phyloP scores from a whole-genome alignment of 2,113 vertebrate species.

The Cinclus mexicanus region DNA sequence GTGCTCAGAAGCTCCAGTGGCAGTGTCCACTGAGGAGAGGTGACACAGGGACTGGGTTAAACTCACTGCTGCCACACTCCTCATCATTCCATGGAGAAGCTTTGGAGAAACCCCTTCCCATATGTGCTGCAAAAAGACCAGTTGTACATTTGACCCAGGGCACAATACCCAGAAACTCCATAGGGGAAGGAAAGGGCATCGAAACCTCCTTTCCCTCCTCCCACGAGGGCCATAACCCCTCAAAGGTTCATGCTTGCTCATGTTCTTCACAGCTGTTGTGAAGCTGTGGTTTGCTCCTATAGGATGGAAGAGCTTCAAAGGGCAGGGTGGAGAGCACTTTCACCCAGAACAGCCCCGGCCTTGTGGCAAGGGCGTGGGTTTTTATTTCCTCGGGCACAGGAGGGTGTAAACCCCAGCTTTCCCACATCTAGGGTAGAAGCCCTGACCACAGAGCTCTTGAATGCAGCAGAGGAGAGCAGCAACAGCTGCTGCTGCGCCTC shows the following conservation, averaged over 20 bases:
- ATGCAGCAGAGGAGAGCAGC: not conserved
- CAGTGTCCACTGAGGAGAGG: fast-evolving
- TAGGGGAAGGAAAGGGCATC: not conserved
- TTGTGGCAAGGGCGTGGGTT: not conserved
- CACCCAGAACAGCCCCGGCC: not conserved
- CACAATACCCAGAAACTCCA: not conserved
- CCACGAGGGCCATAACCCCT: not conserved
- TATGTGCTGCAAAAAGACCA: not conserved
- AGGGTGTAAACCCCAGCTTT: conserved; percentile 25
- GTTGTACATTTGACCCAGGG: not conserved
- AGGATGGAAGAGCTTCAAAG: conserved; percentile 58
- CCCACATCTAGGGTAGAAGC: conserved; percentile 51
- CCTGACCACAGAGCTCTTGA: not conserved
- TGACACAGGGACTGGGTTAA: not conserved
- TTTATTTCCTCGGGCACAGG: not conserved
- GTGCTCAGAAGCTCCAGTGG: fast-evolving
- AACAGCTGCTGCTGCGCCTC: not conserved
- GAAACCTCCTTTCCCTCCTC: conserved; percentile 1
- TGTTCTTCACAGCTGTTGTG: not conserved
- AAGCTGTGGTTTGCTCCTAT: not conserved
- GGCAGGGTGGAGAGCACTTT: conserved; percentile 55
- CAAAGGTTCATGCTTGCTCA: not conserved
- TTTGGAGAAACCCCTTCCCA: not conserved
- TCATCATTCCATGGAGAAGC: not conserved
- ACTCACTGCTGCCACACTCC: fast-evolving